phyloP scores from a whole-genome alignment of 2,797 vertebrate species.

The Yasuhikotakia modesta region DNA sequence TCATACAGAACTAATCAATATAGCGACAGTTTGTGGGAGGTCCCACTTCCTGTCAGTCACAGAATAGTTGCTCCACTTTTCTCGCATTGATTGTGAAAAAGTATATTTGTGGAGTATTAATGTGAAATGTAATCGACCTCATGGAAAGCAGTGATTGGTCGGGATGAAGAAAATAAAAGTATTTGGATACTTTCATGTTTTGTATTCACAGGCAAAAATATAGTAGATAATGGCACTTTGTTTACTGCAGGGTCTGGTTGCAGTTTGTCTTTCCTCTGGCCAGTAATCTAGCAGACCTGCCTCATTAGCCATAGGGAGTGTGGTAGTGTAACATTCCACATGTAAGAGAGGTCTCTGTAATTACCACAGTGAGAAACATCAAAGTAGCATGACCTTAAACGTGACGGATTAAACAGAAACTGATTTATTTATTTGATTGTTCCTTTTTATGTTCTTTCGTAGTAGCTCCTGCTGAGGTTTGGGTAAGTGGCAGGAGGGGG shows the following conservation, averaged over 20 bases:
- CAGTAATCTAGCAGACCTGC: slow-evolving; percentile 38
- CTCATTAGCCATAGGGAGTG: slow-evolving; percentile 30
- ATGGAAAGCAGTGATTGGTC: neutral
- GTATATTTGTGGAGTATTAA: neutral
- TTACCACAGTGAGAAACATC: slow-evolving; percentile 54
- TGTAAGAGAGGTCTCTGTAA: slow-evolving; percentile 42
- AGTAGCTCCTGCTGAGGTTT: slow-evolving; percentile 20
- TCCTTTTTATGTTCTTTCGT: slow-evolving; percentile 5
- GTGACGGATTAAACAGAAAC: slow-evolving; percentile 48
- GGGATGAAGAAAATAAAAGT: neutral
- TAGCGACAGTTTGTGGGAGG: slow-evolving; percentile 12
- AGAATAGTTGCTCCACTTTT: slow-evolving; percentile 11
- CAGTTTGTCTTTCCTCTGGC: slow-evolving; percentile 24
- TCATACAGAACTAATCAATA: slow-evolving; percentile 36
- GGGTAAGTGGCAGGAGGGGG: slow-evolving; percentile 15
- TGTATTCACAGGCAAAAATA: slow-evolving; percentile 1
- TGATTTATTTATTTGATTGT: slow-evolving; percentile 50
- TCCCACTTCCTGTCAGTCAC: slow-evolving; percentile 30
- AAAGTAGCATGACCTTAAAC: slow-evolving; percentile 56
- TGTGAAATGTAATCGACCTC: neutral
- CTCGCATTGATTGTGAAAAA: neutral
- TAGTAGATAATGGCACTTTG: neutral
- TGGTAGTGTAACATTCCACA: slow-evolving; percentile 27
- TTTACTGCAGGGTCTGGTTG: slow-evolving; percentile 20
- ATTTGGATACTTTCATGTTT: neutral